A percentile compares a stretch with the other conserved stretches of the same genome.
These are phyloP conservation scores for Lymantria dispar DNA, from an alignment of 2,888 invertebrate genomes.

Conservation along the genomic window DNA sequence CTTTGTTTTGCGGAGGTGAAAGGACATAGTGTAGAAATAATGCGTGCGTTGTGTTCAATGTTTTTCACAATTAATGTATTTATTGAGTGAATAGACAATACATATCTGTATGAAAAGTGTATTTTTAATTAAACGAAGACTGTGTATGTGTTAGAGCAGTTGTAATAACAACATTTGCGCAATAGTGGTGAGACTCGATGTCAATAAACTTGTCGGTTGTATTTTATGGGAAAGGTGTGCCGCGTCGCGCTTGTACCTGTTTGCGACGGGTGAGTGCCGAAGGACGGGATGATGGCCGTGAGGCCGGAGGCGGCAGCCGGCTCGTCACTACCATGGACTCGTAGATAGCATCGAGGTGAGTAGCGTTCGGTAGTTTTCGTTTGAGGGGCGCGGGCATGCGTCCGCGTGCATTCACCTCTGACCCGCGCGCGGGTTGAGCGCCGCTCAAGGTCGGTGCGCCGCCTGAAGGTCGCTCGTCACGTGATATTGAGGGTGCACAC, in stretches of 20 bases:
- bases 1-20: constrained; percentile 81
- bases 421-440: constrained; percentile 78
- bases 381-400: constrained; percentile 47
- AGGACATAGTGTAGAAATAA: constrained; percentile 54
- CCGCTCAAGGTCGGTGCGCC: constrained; percentile 81
- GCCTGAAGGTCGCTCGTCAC: constrained; percentile 79
- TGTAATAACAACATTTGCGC: constrained; percentile 63
- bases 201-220: constrained; percentile 81
- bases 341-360: constrained; percentile 66
- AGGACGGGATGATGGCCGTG: constrained; percentile 52
- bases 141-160: constrained; percentile 58
- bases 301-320: constrained; percentile 29
- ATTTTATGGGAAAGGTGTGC: constrained; percentile 82
- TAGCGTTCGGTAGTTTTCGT: constrained; percentile 50
- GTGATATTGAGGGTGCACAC: constrained; percentile 78
- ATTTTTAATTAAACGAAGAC: constrained; percentile 47
- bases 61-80: constrained; percentile 63
- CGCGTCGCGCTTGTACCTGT: constrained; percentile 75
- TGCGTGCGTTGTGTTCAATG: constrained; percentile 65
- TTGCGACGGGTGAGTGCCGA: constrained; percentile 62
- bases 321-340: constrained; percentile 57
- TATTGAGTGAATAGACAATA: constrained; percentile 62
- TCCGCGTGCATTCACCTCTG: constrained; percentile 79
- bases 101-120: constrained; percentile 53
- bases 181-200: constrained; percentile 74